Base-by-base conservation (phyloP, 2,888 invertebrate species). In the Rhodophaea formosa region DNA sequence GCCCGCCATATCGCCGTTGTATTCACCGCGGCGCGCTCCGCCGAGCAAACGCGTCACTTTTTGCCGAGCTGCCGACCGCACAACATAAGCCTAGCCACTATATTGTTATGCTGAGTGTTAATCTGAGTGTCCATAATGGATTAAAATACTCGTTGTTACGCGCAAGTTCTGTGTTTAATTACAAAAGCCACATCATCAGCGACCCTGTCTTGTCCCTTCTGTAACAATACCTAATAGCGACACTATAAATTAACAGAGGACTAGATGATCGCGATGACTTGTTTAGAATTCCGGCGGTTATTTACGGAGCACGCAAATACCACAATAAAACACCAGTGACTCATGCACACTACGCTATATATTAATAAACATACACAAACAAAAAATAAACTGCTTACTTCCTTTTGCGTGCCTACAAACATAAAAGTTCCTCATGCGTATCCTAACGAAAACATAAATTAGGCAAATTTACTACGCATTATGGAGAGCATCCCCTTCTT, bases 371-470 rank as follows among this genome's bases (percentile, higher is more conserved):
- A 83, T 30, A 49, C 8, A 46, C 46, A 82, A 74, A 71, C 68
- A 74, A 74, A 78, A 80, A 82, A 79, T 80, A 82, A 85, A 85
- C 82, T 80, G 72, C 76, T 69, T 68, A 87, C 86, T 88, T 89
- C 88, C 88, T 88, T 86, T 89, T 72, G 90, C 90, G 90, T 90
- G 90, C 77, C 73, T 72, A 77, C 71, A 72, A 75, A 84, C 88
- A 90, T 90, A 89, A 90, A 91, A 90, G 77, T 86, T 88, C 75
- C 82, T 85, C 88, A 80, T 89, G 89, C 87, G 87, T 89, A 88
- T 84, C 85, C 84, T 79, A 82, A 88, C 84, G 79, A 85, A 87
- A 88, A 86, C 88, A 88, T 90, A 90, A 91, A 89, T 90, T 89
- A 87, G 82, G 84, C 82, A 84, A 88, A 91, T 87, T 87, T 86